Base-by-base conservation (phyloP, 2,888 invertebrate species). In the Sympetrum striolatum region DNA sequence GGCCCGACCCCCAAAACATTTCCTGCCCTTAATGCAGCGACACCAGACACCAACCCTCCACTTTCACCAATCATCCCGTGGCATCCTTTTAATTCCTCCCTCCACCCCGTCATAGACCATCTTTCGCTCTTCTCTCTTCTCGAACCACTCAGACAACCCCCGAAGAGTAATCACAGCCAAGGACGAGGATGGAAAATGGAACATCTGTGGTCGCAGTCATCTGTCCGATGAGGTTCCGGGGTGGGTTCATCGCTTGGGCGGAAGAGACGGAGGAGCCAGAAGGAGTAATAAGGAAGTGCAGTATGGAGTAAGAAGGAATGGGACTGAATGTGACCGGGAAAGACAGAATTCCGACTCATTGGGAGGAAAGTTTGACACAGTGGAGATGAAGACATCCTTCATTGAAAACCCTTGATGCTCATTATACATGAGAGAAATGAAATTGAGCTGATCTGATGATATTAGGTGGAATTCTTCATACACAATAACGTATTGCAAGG, bases 191-290 rank as follows among this genome's bases (percentile, higher is more conserved):
- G 35, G 64, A 86, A 86, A 37, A 35, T 22, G 35, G 64, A 86
- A 86, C 86, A 86, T 86, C 86, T 86, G 86, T 60, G 86, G 58
- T 86, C 53, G 48, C 35, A 31, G 58, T 82, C 82, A 82, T 82
- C 60, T 86, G 37, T 86, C 58, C 58, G 37, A 58, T 60, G 60
- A 58, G n/a, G 86, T 86, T 58, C 86, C 22, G 31, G 22, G 86
- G 35, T 31, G 86, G 60, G 58, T 25, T 48, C 81, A 39, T 35
- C 31, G 58, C 48, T 35, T 15, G 25, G 58, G 58, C 18, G 58
- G 10, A 8, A 58, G 48, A 58, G 58, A n/a, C 8, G n/a, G 48
- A 81, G 44, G 48, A 44, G 48, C 48, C 12, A n/a, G 25, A 48
- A 3, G n/a, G 48, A 25, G 48, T 22, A 37, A 15, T 18, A 14